phyloP scores from a whole-genome alignment of 2,888 invertebrate genomes.

The Leptinotarsa rubiginosa region DNA sequence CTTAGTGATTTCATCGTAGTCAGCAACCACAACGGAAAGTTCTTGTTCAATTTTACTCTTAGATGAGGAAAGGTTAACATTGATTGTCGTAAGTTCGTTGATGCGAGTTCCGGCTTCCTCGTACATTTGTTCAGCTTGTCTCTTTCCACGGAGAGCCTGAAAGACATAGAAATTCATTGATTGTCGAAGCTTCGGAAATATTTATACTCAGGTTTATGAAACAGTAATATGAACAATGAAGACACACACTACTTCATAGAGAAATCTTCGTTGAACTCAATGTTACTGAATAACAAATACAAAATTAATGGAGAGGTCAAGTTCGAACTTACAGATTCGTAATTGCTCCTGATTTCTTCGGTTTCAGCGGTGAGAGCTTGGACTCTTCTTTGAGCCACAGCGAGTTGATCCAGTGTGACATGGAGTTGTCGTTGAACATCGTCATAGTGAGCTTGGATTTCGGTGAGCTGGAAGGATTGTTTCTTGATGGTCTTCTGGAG shows the following conservation, averaged over 20 bases:
- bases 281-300: no score
- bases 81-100: conserved; percentile 94
- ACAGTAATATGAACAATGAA: background rate
- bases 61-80: conserved; percentile 93
- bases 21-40: conserved; percentile 88
- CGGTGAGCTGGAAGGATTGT: conserved; percentile 90
- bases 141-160: conserved; percentile 91
- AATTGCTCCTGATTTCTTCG: conserved; percentile 94
- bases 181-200: no score
- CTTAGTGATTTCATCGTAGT: conserved; percentile 98
- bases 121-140: conserved; percentile 87
- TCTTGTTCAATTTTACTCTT: conserved; percentile 97
- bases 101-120: conserved; percentile 93
- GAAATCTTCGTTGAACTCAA: no score
- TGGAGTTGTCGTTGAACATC: conserved; percentile 96
- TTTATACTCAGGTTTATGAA: no score
- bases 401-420: conserved; percentile 93
- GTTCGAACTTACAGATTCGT: conserved; percentile 76
- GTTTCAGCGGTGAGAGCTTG: conserved; percentile 93
- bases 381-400: conserved; percentile 89
- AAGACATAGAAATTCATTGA: conserved; percentile 17
- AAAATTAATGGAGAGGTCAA: background rate
- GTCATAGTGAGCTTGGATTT: conserved; percentile 95
- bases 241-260: background rate
- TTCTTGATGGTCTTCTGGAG: conserved; percentile 98